These are phyloP conservation scores for Choloepus hoffmanni DNA, from an alignment of 2,113 vertebrate genomes.

Conservation along the genomic window DNA sequence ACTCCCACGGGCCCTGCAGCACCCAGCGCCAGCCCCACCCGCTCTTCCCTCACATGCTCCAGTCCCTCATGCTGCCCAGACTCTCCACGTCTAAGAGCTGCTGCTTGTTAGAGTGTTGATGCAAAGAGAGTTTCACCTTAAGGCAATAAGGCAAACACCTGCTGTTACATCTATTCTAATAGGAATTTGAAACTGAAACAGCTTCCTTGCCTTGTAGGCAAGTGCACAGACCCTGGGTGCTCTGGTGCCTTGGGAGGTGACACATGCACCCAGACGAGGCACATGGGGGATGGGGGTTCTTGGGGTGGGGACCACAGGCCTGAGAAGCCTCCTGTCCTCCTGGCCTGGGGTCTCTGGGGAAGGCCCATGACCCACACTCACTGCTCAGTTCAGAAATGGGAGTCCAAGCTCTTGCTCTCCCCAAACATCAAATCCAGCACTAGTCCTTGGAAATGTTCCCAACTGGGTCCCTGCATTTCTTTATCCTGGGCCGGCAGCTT, in stretches of 20 bases:
- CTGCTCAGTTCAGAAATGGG: neutral
- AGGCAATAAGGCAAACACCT: too few species aligned
- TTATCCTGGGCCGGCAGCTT: neutral
- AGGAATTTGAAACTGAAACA: neutral
- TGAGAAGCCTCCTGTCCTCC: neutral
- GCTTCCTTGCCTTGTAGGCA: neutral
- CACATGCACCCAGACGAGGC: neutral
- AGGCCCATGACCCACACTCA: too few species aligned
- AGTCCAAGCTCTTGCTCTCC: neutral
- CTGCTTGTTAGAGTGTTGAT: too few species aligned
- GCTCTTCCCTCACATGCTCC: too few species aligned
- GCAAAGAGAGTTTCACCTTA: too few species aligned
- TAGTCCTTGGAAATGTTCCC: neutral
- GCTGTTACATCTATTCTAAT: neutral
- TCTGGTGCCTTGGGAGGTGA: neutral
- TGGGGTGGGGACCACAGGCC: neutral
- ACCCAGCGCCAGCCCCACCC: too few species aligned
- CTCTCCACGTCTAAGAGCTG: too few species aligned
- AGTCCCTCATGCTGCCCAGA: too few species aligned
- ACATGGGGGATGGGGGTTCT: neutral
- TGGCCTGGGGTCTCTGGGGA: too few species aligned
- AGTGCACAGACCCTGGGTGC: neutral
- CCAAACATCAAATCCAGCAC: neutral
- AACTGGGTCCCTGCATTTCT: neutral
- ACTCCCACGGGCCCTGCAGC: too few species aligned